Evolutionary conservation across 2,888 invertebrate genomes (phyloP).

Genomic region (Anodontia alba): DNA sequence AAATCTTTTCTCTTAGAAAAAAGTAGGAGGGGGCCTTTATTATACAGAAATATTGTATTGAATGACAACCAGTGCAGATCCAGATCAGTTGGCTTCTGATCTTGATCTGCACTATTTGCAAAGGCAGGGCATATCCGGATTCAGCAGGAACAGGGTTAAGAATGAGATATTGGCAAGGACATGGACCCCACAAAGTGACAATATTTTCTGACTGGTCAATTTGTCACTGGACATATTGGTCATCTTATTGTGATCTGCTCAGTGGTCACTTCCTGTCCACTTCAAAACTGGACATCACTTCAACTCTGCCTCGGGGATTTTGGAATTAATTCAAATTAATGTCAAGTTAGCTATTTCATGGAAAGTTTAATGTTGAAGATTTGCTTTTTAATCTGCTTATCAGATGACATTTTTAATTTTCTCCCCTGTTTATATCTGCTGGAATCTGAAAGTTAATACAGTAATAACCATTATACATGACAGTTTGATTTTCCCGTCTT

Average conservation of each 20-base stretch:
- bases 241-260: slow-evolving; percentile 15
- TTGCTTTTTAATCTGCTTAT: slow-evolving; percentile 18
- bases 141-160: too few species aligned
- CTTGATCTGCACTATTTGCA: too few species aligned
- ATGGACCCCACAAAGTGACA: slow-evolving; percentile 1
- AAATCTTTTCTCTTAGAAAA: too few species aligned
- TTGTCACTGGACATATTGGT: slow-evolving; percentile 9
- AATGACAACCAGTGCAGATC: too few species aligned
- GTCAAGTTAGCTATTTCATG: slow-evolving; percentile 16
- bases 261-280: slow-evolving; percentile 52
- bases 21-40: too few species aligned
- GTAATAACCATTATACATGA: not conserved
- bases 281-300: slow-evolving; percentile 36
- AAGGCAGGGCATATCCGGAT: too few species aligned
- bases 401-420: slow-evolving; percentile 14
- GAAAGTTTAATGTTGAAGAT: slow-evolving; percentile 8
- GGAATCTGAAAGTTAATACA: not conserved
- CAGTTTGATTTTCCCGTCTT: slow-evolving; percentile 1
- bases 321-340: slow-evolving; percentile 36
- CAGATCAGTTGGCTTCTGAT: too few species aligned
- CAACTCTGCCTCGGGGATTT: slow-evolving; percentile 13
- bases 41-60: too few species aligned
- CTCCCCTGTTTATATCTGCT: not conserved
- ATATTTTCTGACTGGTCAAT: slow-evolving; percentile 18
- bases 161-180: not conserved